Conservation (phyloP, 2,797 vertebrate genomes). For the Eremophila alpestris region DNA sequence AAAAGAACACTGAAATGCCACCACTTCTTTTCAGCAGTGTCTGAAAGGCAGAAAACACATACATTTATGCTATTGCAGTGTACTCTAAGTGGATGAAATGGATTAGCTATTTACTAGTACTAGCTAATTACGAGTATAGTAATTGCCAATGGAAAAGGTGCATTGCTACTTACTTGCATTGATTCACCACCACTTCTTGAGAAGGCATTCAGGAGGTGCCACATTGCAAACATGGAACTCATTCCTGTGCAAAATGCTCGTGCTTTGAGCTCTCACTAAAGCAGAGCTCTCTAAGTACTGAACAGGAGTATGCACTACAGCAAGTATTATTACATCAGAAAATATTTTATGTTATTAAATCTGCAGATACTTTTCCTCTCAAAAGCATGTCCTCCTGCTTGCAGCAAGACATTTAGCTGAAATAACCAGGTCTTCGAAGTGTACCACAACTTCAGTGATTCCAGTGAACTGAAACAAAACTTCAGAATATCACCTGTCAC, state of each 20-base stretch:
- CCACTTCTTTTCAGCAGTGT: not conserved
- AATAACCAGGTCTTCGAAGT: not conserved
- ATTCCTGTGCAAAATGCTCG: not conserved
- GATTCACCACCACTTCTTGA: not conserved
- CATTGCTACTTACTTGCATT: slow-evolving; percentile 30
- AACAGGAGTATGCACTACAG: not conserved
- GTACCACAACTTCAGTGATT: not conserved
- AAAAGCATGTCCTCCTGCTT: not conserved
- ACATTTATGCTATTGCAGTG: not conserved
- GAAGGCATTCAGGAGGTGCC: not conserved
- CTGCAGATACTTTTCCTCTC: not conserved
- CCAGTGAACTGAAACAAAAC: not conserved
- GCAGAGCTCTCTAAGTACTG: not conserved
- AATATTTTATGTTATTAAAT: not conserved
- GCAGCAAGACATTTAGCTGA: not conserved
- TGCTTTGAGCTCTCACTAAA: not conserved
- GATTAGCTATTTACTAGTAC: not conserved
- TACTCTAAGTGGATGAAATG: not conserved
- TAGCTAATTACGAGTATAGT: not conserved
- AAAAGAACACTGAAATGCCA: not conserved
- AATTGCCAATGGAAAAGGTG: not conserved
- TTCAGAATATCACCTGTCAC: not conserved
- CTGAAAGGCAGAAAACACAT: not conserved
- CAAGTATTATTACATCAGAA: not conserved
- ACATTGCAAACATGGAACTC: not conserved